Percentiles rank a stretch among this genome's conserved stretches.
Conservation (phyloP, 2,888 invertebrate genomes). For the Macrophya annulata region DNA sequence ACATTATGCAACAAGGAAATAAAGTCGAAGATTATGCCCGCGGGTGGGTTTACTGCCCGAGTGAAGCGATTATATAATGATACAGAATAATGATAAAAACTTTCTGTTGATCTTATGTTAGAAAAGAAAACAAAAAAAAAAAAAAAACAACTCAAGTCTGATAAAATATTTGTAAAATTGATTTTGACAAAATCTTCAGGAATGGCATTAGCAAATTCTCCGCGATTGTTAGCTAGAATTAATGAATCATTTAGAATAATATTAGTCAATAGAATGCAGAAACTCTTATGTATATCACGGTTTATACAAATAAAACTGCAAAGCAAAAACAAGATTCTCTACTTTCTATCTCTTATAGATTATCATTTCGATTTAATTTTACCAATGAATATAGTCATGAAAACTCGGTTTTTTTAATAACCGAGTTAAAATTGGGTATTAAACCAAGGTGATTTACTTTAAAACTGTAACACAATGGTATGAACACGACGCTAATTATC, state of each 20-base stretch:
- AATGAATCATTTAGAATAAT: conserved; percentile 22
- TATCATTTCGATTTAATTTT: conserved; percentile 27
- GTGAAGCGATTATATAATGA: not conserved
- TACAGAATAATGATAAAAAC: not conserved
- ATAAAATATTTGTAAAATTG: not conserved
- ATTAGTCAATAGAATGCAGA: conserved; percentile 16
- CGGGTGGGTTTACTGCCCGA: no score
- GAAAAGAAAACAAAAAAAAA: not conserved
- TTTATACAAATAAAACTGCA: conserved; percentile 39
- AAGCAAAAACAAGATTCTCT: conserved; percentile 39
- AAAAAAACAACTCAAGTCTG: not conserved
- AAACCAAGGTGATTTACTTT: conserved; percentile 7
- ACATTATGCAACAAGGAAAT: no score
- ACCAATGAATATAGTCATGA: conserved; percentile 23
- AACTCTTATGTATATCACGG: conserved; percentile 44
- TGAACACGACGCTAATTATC: conserved; percentile 2
- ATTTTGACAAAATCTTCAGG: conserved; percentile 12
- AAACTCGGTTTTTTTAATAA: conserved; percentile 16
- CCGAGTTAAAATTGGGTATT: conserved; percentile 19
- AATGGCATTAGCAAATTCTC: conserved; percentile 42
- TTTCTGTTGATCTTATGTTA: not conserved
- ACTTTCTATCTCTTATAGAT: conserved; percentile 42
- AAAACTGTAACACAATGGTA: conserved; percentile 13
- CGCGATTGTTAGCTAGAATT: conserved; percentile 20
- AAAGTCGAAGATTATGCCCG: no score